A percentile compares a stretch with the other conserved stretches of the same genome.
Evolutionary conservation across 2,888 invertebrate genomes (phyloP).

Genomic region (Dermolepida albohirtum): DNA sequence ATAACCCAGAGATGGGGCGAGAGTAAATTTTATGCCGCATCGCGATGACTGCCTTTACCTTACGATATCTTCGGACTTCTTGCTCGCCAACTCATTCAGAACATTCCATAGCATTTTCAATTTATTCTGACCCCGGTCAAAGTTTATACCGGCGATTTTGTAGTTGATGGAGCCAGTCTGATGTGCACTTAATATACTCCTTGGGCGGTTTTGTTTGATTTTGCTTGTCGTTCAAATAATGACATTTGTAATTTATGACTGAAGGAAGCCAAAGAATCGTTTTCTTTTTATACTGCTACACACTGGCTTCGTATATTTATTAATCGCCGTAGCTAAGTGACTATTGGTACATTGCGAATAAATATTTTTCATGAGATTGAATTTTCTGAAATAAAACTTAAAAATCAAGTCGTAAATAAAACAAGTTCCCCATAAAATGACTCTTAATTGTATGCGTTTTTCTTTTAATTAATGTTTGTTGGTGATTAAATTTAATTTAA

Average conservation of each 20-base stretch:
- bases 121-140: slow-evolving; percentile 8
- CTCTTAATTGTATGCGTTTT: too few relatives aligned
- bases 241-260: slow-evolving; percentile 3
- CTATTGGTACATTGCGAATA: too few relatives aligned
- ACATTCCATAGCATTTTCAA: slow-evolving; percentile 2
- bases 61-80: background rate
- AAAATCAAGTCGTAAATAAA: too few relatives aligned
- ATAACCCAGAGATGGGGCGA: slow-evolving; percentile 44
- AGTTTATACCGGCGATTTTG: slow-evolving; percentile 16
- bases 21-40: slow-evolving; percentile 11
- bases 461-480: too few relatives aligned
- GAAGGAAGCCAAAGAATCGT: background rate
- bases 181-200: slow-evolving; percentile 2
- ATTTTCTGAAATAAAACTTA: too few relatives aligned
- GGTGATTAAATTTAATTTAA: too few relatives aligned
- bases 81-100: too few relatives aligned
- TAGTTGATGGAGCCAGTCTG: background rate
- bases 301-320: too few relatives aligned
- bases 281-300: too few relatives aligned
- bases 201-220: slow-evolving; percentile 19
- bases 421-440: too few relatives aligned
- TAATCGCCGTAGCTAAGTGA: too few relatives aligned
- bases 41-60: slow-evolving; percentile 1
- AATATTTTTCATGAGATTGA: too few relatives aligned
- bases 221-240: slow-evolving; percentile 14